Percentiles rank a stretch among this genome's conserved stretches.
These are phyloP conservation scores for Vanessa tameamea DNA, from an alignment of 1,140 invertebrate genomes.

Conservation along the genomic window DNA sequence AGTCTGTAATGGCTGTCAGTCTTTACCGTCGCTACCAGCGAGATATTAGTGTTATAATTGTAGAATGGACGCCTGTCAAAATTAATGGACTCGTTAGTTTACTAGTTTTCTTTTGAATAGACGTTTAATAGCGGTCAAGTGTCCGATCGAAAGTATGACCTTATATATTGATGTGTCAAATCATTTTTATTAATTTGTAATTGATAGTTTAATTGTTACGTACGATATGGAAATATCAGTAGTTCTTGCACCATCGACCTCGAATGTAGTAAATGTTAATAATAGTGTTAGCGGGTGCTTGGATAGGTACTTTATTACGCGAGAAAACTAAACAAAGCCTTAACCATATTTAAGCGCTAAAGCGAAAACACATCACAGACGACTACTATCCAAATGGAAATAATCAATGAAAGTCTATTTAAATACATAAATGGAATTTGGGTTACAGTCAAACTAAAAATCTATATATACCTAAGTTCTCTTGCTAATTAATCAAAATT, in stretches of 20 bases:
- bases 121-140: conserved; percentile 13
- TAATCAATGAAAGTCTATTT: too few relatives aligned
- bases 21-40: conserved; percentile 41
- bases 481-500: too few relatives aligned
- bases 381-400: too few relatives aligned
- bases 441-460: too few relatives aligned
- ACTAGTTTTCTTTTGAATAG: conserved; percentile 24
- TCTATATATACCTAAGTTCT: too few relatives aligned
- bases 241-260: background rate
- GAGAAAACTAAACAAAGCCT: background rate
- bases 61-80: conserved; percentile 43
- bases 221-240: background rate
- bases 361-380: too few relatives aligned
- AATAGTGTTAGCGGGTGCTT: background rate
- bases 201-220: conserved; percentile 22
- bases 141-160: conserved; percentile 19
- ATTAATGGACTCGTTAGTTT: conserved; percentile 45
- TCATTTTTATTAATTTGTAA: conserved; percentile 33
- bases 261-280: background rate
- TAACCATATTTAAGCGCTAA: too few relatives aligned
- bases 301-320: background rate
- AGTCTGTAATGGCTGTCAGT: conserved; percentile 43
- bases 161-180: conserved; percentile 25
- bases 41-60: conserved; percentile 41
- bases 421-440: too few relatives aligned